These are phyloP conservation scores for Papilio elwesi DNA, from an alignment of 2,888 invertebrate genomes.

Conservation along the genomic window DNA sequence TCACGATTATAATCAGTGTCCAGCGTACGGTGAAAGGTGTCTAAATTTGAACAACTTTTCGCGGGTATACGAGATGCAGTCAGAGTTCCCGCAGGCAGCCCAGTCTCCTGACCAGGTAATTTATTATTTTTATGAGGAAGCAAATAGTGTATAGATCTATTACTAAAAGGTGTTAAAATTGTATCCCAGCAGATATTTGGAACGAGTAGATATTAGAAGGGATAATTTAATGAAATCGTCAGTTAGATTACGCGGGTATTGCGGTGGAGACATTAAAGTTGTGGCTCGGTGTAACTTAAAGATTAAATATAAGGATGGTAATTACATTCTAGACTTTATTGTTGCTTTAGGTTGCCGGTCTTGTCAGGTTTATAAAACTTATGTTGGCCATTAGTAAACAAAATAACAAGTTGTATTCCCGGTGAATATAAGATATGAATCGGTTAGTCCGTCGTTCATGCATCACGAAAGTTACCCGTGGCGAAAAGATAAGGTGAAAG, in stretches of 20 bases:
- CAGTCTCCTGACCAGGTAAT: constrained; percentile 5
- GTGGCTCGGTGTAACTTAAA: background rate
- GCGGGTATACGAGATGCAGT: background rate
- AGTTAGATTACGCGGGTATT: background rate
- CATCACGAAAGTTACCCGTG: constrained; percentile 15
- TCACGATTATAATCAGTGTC: constrained; percentile 3
- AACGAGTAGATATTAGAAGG: background rate
- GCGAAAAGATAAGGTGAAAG: background rate
- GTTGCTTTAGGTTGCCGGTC: constrained; percentile 15
- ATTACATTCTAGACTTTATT: too few relatives aligned
- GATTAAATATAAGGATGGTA: background rate
- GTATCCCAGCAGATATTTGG: background rate
- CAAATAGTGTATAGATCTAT: constrained; percentile 2
- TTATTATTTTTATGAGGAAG: background rate
- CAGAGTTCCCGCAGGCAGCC: background rate
- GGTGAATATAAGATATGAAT: constrained; percentile 18
- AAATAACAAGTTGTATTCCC: constrained; percentile 6
- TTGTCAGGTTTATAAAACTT: constrained; percentile 18
- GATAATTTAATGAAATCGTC: background rate
- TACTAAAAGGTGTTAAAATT: background rate
- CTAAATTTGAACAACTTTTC: constrained; percentile 3
- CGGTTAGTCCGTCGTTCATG: background rate
- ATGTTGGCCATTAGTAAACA: background rate
- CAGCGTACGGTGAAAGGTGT: background rate
- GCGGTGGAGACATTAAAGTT: background rate